Conservation (phyloP, 2,113 vertebrate genomes). For the Rhinoptilus africanus region DNA sequence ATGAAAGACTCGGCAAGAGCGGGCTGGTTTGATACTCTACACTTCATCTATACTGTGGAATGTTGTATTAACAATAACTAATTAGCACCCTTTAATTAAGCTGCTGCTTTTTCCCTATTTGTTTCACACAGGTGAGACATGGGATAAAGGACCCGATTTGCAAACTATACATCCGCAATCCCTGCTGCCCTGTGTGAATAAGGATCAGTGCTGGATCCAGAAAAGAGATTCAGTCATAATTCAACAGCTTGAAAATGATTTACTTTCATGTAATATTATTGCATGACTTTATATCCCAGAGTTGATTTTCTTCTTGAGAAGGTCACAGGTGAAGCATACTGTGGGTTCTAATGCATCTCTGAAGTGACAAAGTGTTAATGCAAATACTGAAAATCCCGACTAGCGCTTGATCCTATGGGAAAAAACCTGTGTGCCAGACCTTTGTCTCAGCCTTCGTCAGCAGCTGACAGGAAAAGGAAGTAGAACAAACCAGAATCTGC, state of each 20-base stretch:
- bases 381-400: background rate
- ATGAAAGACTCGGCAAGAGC: background rate
- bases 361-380: background rate
- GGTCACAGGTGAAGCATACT: background rate
- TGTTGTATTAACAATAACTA: background rate
- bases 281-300: background rate
- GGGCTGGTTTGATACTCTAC: background rate
- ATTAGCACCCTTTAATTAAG: background rate
- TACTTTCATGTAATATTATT: background rate
- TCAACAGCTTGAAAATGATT: background rate
- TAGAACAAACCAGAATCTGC: background rate
- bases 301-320: background rate
- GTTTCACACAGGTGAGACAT: background rate
- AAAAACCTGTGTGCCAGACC: accelerated
- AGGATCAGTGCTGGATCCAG: background rate
- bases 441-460: background rate
- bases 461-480: background rate
- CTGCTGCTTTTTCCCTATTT: background rate
- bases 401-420: background rate
- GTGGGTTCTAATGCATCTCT: background rate
- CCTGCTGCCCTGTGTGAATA: background rate
- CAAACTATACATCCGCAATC: background rate
- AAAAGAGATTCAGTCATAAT: background rate
- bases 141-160: background rate
- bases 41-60: background rate